Conservation (phyloP, 2,113 vertebrate species). For the Nansenia antarctica region DNA sequence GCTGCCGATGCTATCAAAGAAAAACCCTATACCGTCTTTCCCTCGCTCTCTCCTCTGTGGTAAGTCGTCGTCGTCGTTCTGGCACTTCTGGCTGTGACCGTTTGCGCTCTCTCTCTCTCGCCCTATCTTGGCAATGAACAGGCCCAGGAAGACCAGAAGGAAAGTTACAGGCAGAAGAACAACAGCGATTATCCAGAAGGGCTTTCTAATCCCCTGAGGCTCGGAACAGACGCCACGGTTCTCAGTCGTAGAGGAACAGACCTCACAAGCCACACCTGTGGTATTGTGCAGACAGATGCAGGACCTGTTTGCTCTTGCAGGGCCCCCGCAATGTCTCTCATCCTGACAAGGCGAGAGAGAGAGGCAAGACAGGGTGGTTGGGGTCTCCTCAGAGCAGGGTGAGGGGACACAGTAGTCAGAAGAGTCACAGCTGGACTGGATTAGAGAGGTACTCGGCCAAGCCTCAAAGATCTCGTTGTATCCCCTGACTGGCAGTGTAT, state of each 20-base stretch:
- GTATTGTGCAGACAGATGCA: conserved; percentile 67
- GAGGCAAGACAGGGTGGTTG: conserved; percentile 37
- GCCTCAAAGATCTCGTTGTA: conserved; percentile 58
- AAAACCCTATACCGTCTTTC: conserved; percentile 55
- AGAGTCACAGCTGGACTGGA: conserved; percentile 58
- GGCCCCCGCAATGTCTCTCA: conserved; percentile 23
- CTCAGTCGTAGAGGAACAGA: conserved; percentile 42
- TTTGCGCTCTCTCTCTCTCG: conserved; percentile 14
- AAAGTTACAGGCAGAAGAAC: conserved; percentile 56
- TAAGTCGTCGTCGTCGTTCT: not conserved
- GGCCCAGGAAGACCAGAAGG: conserved; percentile 37
- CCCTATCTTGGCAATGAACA: conserved; percentile 40
- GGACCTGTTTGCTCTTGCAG: conserved; percentile 32
- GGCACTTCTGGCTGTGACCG: not conserved
- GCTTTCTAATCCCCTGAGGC: conserved; percentile 2
- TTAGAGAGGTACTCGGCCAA: conserved; percentile 50
- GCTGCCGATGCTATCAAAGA: conserved; percentile 30
- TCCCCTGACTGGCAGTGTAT: conserved; percentile 59
- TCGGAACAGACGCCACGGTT: conserved; percentile 43
- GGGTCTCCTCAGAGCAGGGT: conserved; percentile 43
- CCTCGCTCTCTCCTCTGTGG: conserved; percentile 42
- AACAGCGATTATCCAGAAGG: conserved; percentile 60
- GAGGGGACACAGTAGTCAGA: conserved; percentile 53
- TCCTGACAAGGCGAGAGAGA: conserved; percentile 50
- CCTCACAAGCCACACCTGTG: conserved; percentile 54